Conservation (phyloP, 2,797 vertebrate genomes). For the Kryptopterus vitreolus region DNA sequence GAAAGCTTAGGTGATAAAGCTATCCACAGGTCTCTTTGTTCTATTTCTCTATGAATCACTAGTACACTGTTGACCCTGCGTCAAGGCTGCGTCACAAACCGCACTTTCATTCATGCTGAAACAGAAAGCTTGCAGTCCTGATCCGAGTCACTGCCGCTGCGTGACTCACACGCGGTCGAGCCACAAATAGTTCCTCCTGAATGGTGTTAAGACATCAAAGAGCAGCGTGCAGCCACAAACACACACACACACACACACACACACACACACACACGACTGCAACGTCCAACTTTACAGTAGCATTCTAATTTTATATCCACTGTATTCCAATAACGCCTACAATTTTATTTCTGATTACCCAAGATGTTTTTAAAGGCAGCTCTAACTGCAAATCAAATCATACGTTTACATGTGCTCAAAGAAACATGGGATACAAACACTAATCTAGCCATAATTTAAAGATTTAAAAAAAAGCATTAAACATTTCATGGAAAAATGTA, state of each 20-base stretch:
- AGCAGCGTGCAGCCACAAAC: background rate
- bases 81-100: constrained; percentile 39
- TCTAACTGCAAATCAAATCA: no score
- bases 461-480: background rate
- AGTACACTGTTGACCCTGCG: constrained; percentile 13
- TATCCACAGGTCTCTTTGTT: background rate
- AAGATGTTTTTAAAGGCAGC: no score
- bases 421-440: background rate
- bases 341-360: no score
- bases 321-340: no score
- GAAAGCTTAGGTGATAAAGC: no score
- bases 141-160: constrained; percentile 36
- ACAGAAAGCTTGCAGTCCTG: constrained; percentile 30
- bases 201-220: constrained; percentile 33
- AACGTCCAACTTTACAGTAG: background rate
- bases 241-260: background rate
- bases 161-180: constrained; percentile 37
- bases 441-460: background rate
- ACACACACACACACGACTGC: background rate
- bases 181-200: constrained; percentile 38
- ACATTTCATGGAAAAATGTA: background rate
- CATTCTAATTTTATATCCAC: background rate
- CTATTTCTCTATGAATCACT: background rate
- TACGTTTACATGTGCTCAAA: background rate
- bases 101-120: constrained; percentile 50